These are phyloP conservation scores for Oligia latruncula DNA, from an alignment of 2,888 invertebrate species.

Conservation along the genomic window DNA sequence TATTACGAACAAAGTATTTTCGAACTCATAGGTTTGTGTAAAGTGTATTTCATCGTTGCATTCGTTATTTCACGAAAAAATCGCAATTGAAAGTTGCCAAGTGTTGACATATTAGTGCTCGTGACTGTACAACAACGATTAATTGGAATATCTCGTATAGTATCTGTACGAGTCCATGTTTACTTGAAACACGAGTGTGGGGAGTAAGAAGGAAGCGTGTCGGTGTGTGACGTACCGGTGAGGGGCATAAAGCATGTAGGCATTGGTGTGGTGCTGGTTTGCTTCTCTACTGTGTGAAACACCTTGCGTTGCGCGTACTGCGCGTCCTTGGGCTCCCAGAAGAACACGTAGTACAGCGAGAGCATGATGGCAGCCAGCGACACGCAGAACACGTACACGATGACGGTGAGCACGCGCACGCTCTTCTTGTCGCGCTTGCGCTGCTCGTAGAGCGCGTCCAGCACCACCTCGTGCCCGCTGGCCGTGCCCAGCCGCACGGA, in stretches of 20 bases:
- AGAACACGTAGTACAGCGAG: slow-evolving; percentile 97
- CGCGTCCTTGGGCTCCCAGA: slow-evolving; percentile 95
- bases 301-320: slow-evolving; percentile 89
- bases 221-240: slow-evolving; percentile 88
- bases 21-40: no score
- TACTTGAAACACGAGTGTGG: slow-evolving; percentile 46
- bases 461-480: slow-evolving; percentile 91
- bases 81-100: no score
- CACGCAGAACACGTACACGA: slow-evolving; percentile 98
- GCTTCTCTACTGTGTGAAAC: slow-evolving; percentile 87
- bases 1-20: no score
- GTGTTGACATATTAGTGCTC: no score
- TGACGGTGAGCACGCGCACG: slow-evolving; percentile 97
- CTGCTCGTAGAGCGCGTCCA: slow-evolving; percentile 94
- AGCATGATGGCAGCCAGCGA: slow-evolving; percentile 98
- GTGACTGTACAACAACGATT: slow-evolving; percentile 7
- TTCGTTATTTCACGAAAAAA: no score
- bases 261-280: slow-evolving; percentile 89
- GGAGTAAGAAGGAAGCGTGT: slow-evolving; percentile 78
- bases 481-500: slow-evolving; percentile 83
- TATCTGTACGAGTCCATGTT: slow-evolving; percentile 53
- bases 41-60: no score
- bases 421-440: slow-evolving; percentile 96
- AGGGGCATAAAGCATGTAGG: slow-evolving; percentile 89
- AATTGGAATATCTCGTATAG: slow-evolving; percentile 44